Percentiles rank a stretch among this genome's conserved stretches.
These are phyloP conservation scores for Raja brachyura DNA, from an alignment of 2,113 vertebrate species.

Conservation along the genomic window DNA sequence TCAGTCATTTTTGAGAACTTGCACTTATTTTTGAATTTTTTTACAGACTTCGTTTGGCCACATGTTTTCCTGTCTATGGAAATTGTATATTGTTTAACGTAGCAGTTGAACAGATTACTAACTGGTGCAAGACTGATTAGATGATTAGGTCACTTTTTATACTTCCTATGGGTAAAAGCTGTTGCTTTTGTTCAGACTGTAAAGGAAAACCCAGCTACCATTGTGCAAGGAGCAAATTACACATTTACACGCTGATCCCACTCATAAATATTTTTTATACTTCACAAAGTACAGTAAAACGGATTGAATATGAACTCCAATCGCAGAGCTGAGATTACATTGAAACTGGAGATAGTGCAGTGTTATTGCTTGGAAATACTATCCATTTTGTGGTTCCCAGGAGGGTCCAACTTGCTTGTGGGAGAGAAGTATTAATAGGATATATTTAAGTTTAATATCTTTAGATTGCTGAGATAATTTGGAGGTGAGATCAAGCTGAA, in stretches of 20 bases:
- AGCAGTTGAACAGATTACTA: not conserved
- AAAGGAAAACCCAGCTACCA: not conserved
- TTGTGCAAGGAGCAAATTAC: not conserved
- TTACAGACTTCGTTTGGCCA: not conserved
- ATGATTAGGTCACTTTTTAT: not conserved
- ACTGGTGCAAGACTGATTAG: not conserved
- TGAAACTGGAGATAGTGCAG: not conserved
- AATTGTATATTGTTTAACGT: not conserved
- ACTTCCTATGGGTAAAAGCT: not conserved
- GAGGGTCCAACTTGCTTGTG: not conserved
- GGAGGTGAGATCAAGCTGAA: not conserved
- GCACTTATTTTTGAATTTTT: not conserved
- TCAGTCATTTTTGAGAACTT: not conserved
- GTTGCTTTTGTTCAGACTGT: not conserved
- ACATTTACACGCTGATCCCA: not conserved
- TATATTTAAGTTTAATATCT: not conserved
- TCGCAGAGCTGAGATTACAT: not conserved
- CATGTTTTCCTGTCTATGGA: not conserved
- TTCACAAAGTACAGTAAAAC: not conserved
- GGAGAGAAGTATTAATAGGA: not conserved
- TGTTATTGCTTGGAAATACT: not conserved
- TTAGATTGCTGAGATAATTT: not conserved
- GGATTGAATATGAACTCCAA: not conserved
- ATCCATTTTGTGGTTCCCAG: not conserved
- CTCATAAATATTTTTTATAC: not conserved